Base-by-base conservation (phyloP, 2,113 vertebrate genomes). In the Nothobranchius furzeri region DNA sequence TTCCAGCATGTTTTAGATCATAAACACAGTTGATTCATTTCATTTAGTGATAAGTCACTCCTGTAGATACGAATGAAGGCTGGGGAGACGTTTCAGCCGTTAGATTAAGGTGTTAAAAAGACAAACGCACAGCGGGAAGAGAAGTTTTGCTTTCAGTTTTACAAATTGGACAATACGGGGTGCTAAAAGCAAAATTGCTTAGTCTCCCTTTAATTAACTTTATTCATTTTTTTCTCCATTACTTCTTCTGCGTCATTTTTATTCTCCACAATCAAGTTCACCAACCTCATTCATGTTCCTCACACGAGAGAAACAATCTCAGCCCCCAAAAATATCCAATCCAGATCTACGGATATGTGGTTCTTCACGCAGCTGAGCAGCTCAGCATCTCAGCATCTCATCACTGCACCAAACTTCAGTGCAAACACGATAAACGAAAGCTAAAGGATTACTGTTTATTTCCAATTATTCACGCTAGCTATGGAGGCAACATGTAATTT, bases 261-360 rank as follows among this genome's bases (percentile, higher is more conserved):
- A 75, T 64, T 77, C 80, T 82, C 62, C 35, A 68, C 70, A 77
- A 57, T 57, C 62, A 81, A 68, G 70, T 49, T 3, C 50, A 40
- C 9, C 79, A 79, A 84, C 77, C 78, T 65, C 73, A 82, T 20
- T 20, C 85, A 81, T 78, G 85, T 89, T 84, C 80, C 82, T 66
- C 76, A 65, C 61, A 68, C 36, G 67, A 57, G 68, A 81, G 60
- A 85, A 20, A 20, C 83, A 82, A 86, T 86, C 73, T 73, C 73
- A 59, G 66, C 51, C 58, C 65, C 65, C 30, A 30, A 30, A 30
- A 78, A 77, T 67, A 80, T 79, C 78, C 76, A 74, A 71, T 80
- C 53, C 17, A 2, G 60, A 81, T 83, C 82, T 48, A 71, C 13
- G 25, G 36, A 68, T 69, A 13, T 43, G 7, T 36, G 57, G 68